phyloP scores from a whole-genome alignment of 2,797 vertebrate species.

The Scyliorhinus canicula region DNA sequence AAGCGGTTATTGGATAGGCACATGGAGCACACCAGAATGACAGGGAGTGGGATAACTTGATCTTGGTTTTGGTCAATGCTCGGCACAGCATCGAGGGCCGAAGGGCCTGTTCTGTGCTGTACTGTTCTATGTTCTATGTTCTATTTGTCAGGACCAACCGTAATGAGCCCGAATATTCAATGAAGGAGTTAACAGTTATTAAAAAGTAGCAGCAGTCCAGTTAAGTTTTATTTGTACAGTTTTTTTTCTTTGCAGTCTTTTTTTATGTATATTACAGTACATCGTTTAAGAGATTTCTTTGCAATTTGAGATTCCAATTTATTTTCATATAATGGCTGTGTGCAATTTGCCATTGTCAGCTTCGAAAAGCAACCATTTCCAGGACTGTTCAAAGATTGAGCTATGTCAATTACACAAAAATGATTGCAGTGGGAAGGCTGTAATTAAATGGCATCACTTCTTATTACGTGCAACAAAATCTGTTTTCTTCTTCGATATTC shows the following conservation, averaged over 20 bases:
- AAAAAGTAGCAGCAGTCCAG: not conserved
- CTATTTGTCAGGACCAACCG: no score
- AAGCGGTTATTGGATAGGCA: no score
- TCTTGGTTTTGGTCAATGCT: no score
- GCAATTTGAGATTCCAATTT: constrained; percentile 66
- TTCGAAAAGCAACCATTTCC: constrained; percentile 97
- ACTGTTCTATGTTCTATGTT: no score
- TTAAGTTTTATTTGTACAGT: not conserved
- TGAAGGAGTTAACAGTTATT: constrained; percentile 18
- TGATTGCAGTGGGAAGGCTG: constrained; percentile 83
- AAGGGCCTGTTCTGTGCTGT: no score
- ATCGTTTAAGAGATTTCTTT: constrained; percentile 56
- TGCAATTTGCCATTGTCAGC: constrained; percentile 94
- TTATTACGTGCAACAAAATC: constrained; percentile 74
- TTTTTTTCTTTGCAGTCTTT: constrained; percentile 21
- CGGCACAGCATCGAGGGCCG: no score
- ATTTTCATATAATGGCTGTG: constrained; percentile 77
- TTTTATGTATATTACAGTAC: not conserved
- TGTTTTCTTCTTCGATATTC: constrained; percentile 79
- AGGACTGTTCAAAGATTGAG: constrained; percentile 88
- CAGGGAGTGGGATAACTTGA: no score
- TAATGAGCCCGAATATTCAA: not conserved
- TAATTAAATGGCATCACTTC: constrained; percentile 95
- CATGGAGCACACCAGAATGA: no score
- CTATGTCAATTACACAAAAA: constrained; percentile 87